These are phyloP conservation scores for Ptychobarbus kaznakovi DNA, from an alignment of 2,797 vertebrate species.

Conservation along the genomic window DNA sequence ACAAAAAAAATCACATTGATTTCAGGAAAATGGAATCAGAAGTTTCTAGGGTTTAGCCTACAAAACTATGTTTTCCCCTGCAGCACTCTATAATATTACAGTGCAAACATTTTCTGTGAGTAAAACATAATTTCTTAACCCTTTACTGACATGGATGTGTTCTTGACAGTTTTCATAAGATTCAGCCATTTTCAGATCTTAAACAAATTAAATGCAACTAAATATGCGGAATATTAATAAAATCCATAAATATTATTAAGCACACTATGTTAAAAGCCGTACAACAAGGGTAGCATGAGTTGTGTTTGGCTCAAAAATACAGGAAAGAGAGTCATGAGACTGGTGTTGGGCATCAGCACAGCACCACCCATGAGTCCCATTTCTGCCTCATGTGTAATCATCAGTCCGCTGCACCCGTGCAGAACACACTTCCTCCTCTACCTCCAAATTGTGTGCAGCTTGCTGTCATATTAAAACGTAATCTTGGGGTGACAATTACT, in stretches of 20 bases:
- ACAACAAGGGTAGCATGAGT: conserved; percentile 24
- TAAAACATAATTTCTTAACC: not conserved
- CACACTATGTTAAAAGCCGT: not conserved
- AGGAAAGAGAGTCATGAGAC: conserved; percentile 45
- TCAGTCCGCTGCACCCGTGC: conserved; percentile 51
- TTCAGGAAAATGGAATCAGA: too few species aligned
- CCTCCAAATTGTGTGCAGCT: conserved; percentile 48
- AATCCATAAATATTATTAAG: not conserved
- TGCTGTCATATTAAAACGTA: conserved; percentile 40
- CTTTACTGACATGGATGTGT: not conserved
- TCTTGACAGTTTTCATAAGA: not conserved
- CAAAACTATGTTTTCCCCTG: not conserved
- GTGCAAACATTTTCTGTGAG: not conserved
- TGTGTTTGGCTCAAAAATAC: conserved; percentile 55
- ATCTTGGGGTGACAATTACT: conserved; percentile 44
- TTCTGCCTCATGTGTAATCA: conserved; percentile 55
- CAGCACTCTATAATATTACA: not conserved
- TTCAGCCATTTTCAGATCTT: not conserved
- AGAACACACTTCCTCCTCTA: conserved; percentile 55
- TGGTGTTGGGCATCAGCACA: conserved; percentile 24
- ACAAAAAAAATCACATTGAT: too few species aligned
- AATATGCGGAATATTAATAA: not conserved
- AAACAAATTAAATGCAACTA: not conserved
- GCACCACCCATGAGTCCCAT: conserved; percentile 51
- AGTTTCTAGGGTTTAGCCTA: not conserved